phyloP scores from a whole-genome alignment of 2,888 invertebrate genomes.

The Congeria kusceri region DNA sequence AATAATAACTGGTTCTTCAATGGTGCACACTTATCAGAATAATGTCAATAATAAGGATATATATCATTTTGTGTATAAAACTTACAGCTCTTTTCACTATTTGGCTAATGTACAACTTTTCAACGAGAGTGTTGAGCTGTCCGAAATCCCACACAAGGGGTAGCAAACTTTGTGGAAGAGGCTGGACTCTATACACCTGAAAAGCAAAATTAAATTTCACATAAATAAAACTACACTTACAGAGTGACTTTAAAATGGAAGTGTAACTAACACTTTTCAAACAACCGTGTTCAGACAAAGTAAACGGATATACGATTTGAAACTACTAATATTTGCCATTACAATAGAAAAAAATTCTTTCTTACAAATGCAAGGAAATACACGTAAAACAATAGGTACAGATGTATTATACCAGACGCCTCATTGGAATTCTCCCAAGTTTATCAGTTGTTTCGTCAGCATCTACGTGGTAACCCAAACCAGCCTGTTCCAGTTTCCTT shows the following conservation, averaged over 20 bases:
- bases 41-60: no score
- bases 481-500: constrained; percentile 71
- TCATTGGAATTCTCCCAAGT: constrained; percentile 77
- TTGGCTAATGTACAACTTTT: constrained; percentile 7
- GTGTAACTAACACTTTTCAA: no score
- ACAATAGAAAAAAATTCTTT: no score
- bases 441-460: constrained; percentile 65
- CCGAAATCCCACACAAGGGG: constrained; percentile 14
- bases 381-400: constrained; percentile 34
- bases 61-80: no score
- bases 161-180: constrained; percentile 76
- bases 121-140: constrained; percentile 9
- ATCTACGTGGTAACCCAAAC: constrained; percentile 74
- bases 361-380: no score
- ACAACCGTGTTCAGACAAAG: no score
- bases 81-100: constrained; percentile 1
- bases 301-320: no score
- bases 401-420: constrained; percentile 78
- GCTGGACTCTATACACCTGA: constrained; percentile 82
- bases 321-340: no score
- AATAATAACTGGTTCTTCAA: no score
- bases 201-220: background rate
- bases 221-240: no score
- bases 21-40: no score
- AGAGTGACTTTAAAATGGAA: no score